Conservation (phyloP, 2,113 vertebrate species). For the Anseranas semipalmata region DNA sequence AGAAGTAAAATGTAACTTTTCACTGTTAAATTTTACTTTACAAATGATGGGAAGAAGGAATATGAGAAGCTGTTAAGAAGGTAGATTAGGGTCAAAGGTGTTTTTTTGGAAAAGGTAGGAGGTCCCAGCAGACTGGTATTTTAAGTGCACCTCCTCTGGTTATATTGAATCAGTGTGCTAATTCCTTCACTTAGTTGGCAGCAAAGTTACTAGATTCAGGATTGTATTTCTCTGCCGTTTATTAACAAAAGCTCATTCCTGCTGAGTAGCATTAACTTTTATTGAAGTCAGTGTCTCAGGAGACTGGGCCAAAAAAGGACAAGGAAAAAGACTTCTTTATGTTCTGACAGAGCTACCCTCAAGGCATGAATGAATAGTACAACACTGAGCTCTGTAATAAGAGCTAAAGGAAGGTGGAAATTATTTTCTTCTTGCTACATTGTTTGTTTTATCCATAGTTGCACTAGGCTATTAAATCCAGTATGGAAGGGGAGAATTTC, state of each 20-base stretch:
- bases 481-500: neutral
- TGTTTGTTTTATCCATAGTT: neutral
- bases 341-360: neutral
- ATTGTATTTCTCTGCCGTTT: conserved; percentile 26
- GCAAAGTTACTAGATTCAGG: neutral
- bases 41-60: neutral
- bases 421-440: neutral
- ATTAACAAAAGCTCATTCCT: conserved; percentile 9
- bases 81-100: neutral
- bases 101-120: neutral
- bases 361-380: neutral
- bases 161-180: neutral
- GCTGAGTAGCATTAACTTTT: neutral
- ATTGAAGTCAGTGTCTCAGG: neutral
- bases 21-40: neutral
- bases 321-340: neutral
- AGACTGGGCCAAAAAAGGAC: neutral
- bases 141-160: neutral
- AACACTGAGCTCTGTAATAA: neutral
- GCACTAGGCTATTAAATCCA: neutral
- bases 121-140: neutral
- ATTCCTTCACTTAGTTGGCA: neutral
- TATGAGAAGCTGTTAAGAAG: neutral
- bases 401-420: neutral
- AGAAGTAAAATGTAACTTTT: neutral